A percentile compares a stretch with the other conserved stretches of the same genome.
Conservation (phyloP, 23 tunicate species). For the Clavelina lepadiformis region DNA sequence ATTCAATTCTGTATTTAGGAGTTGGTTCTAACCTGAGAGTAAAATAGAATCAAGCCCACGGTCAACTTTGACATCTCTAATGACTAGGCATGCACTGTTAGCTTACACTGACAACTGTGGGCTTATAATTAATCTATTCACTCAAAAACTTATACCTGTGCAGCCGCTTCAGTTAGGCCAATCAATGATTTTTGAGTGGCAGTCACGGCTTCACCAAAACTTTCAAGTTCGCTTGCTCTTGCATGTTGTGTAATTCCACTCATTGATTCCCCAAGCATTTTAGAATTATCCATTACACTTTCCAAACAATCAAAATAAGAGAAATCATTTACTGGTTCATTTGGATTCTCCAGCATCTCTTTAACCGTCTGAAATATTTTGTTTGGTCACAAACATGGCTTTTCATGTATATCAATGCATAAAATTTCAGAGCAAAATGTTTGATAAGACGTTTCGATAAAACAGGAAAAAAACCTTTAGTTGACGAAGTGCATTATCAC, state of each 20-base stretch:
- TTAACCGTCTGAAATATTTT: constrained; percentile 83
- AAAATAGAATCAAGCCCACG: too few relatives aligned
- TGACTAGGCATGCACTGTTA: too few relatives aligned
- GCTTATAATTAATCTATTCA: too few relatives aligned
- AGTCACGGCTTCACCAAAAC: constrained; percentile 85
- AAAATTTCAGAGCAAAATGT: too few relatives aligned
- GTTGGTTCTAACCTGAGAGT: too few relatives aligned
- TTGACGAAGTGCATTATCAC: constrained; percentile 95
- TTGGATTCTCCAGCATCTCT: constrained; percentile 84
- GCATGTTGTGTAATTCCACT: constrained; percentile 99
- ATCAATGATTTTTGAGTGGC: constrained; percentile 80
- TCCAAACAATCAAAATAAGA: constrained; percentile 94
- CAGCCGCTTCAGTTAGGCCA: constrained; percentile 95
- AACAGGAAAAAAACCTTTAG: constrained; percentile 63
- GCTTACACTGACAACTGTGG: too few relatives aligned
- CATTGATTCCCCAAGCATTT: constrained; percentile 81
- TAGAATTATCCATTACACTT: constrained; percentile 91
- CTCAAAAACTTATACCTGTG: too few relatives aligned
- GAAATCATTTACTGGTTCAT: constrained; percentile 91
- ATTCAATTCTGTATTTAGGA: too few relatives aligned
- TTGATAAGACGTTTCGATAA: too few relatives aligned
- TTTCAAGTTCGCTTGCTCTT: constrained; percentile 79
- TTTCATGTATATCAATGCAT: too few relatives aligned
- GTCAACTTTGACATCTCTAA: too few relatives aligned
- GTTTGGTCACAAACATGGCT: too few relatives aligned